Percentiles rank a stretch among this genome's conserved stretches.
Evolutionary conservation across 2,113 vertebrate species (phyloP).

Genomic region (Thinocorus orbignyianus): DNA sequence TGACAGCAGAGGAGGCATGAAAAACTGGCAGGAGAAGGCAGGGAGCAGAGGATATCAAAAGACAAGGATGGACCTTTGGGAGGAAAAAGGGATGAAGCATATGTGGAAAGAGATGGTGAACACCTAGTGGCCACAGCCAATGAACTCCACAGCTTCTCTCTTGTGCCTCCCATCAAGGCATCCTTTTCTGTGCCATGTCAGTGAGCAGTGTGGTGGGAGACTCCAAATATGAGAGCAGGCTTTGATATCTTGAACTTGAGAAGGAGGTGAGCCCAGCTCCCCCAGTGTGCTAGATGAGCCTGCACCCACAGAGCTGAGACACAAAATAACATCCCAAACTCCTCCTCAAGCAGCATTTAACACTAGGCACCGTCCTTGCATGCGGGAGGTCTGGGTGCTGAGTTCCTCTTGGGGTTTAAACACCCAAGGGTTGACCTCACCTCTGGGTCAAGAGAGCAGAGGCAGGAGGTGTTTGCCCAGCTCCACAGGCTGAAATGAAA

Average conservation of each 20-base stretch:
- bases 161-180: neutral
- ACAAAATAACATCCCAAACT: neutral
- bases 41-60: neutral
- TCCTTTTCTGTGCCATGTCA: neutral
- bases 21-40: neutral
- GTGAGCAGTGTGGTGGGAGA: accelerated
- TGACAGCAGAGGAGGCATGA: neutral
- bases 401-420: neutral
- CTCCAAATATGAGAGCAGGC: neutral
- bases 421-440: neutral
- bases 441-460: neutral
- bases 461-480: neutral
- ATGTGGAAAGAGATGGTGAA: neutral
- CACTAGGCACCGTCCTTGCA: neutral
- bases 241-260: neutral
- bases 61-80: neutral
- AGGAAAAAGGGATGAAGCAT: neutral
- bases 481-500: neutral
- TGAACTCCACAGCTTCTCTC: neutral
- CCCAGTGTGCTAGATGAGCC: neutral
- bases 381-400: neutral
- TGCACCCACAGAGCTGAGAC: neutral
- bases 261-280: neutral
- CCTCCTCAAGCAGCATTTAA: neutral
- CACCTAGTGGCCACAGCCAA: neutral